These are phyloP conservation scores for Pavo muticus DNA, from an alignment of 2,113 vertebrate genomes.

Conservation along the genomic window DNA sequence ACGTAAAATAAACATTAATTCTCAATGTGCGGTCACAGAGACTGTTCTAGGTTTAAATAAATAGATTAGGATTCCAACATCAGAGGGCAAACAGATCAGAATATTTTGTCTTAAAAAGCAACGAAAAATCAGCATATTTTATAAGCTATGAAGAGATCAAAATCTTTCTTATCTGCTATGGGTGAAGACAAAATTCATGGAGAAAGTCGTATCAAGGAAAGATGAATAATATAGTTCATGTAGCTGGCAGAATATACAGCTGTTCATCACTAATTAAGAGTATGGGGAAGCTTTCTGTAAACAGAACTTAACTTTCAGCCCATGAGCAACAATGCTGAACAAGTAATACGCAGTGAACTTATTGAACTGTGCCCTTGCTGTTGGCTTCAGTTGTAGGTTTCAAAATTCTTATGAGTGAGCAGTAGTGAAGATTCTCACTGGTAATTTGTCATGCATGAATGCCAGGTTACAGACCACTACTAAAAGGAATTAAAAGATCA, in stretches of 20 bases:
- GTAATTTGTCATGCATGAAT: background rate
- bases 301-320: background rate
- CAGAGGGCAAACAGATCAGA: background rate
- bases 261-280: background rate
- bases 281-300: background rate
- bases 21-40: background rate
- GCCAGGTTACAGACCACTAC: background rate
- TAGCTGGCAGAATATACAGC: background rate
- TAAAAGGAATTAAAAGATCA: conserved; percentile 3
- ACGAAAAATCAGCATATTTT: background rate
- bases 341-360: accelerated
- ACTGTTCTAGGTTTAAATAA: background rate
- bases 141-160: background rate
- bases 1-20: background rate
- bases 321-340: background rate
- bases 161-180: background rate
- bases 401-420: background rate
- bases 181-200: background rate
- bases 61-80: background rate
- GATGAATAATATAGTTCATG: background rate
- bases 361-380: background rate
- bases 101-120: background rate
- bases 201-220: background rate
- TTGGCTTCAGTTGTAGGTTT: background rate
- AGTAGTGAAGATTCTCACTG: background rate